Conservation (phyloP, 1,140 invertebrate genomes). For the Schlechtendalia chinensis region DNA sequence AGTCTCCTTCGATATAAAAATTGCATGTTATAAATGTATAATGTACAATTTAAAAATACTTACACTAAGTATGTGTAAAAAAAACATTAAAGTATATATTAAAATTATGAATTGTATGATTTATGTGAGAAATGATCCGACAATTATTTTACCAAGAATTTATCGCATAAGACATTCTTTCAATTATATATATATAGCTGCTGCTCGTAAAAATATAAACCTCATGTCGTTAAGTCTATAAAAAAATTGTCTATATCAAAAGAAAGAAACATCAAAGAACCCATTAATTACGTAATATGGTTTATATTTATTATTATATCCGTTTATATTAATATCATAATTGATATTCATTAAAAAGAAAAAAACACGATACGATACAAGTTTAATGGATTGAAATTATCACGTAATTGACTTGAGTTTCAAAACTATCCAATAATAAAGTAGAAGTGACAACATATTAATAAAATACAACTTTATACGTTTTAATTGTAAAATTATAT, state of each 20-base stretch:
- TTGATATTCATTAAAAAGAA: background rate
- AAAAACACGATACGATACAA: background rate
- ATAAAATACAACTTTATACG: background rate
- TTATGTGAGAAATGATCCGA: background rate
- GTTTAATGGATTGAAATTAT: background rate
- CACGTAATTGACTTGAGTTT: background rate
- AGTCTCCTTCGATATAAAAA: too few relatives aligned
- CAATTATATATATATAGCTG: background rate
- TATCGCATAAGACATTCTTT: background rate
- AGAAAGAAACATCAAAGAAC: background rate
- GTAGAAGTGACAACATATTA: background rate
- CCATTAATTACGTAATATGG: background rate
- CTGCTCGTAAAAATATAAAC: background rate
- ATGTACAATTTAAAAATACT: too few relatives aligned
- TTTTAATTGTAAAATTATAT: background rate
- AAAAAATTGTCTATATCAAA: background rate
- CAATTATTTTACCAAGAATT: background rate
- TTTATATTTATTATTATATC: background rate
- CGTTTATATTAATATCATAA: background rate
- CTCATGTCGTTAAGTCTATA: background rate
- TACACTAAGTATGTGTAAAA: too few relatives aligned
- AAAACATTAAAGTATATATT: background rate
- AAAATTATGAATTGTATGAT: background rate
- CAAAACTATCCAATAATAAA: background rate
- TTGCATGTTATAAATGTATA: too few relatives aligned